phyloP scores from a whole-genome alignment of 1,140 invertebrate species.

The Caenorhabditis remanei region DNA sequence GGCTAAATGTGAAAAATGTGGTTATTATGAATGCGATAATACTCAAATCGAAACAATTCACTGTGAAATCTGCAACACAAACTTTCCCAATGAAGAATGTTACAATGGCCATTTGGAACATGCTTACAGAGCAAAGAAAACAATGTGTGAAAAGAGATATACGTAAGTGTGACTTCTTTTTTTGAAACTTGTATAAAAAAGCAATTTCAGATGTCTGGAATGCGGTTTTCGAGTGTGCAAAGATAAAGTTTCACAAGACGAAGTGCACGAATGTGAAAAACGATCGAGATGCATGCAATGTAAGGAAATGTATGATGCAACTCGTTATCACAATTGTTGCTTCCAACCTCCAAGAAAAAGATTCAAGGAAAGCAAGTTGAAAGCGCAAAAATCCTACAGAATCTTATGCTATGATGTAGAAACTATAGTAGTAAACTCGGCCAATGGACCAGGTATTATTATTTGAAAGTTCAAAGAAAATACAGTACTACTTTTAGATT shows the following conservation, averaged over 20 bases:
- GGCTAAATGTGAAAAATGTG: background rate
- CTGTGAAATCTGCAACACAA: background rate
- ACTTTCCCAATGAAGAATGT: slow-evolving; percentile 1
- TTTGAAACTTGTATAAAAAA: background rate
- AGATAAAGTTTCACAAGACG: background rate
- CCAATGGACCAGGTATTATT: background rate
- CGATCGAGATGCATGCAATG: background rate
- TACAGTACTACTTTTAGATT: background rate
- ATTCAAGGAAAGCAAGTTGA: background rate
- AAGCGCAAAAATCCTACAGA: background rate
- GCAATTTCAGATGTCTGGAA: background rate
- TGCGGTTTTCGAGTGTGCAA: background rate
- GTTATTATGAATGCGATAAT: background rate
- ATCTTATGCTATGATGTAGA: background rate
- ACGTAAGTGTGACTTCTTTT: background rate
- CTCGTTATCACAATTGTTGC: background rate
- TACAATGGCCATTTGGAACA: background rate
- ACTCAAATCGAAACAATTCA: background rate
- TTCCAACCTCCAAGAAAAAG: background rate
- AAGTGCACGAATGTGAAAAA: background rate
- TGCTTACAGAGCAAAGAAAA: background rate
- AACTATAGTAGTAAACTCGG: background rate
- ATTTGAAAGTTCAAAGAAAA: too few relatives aligned
- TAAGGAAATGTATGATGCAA: background rate
- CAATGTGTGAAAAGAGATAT: slow-evolving; percentile 15